Base-by-base conservation (phyloP, 2,113 vertebrate species). In the Gobio gobio region DNA sequence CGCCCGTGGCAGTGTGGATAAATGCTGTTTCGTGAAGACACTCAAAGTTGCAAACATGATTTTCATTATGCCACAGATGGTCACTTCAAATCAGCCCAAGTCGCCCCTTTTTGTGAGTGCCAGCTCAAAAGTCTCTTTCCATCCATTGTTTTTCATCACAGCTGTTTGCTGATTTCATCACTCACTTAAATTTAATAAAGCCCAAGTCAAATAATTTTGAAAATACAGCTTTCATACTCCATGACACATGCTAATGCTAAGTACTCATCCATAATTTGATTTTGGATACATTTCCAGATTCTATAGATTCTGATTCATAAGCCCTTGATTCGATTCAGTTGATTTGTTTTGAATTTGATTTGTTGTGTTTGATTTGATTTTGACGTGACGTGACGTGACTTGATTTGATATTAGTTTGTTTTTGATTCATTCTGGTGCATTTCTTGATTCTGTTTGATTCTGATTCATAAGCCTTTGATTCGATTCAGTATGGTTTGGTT, bases 11-110 rank as follows among this genome's bases (percentile, higher is more conserved):
- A 40, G 20, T 13, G 20, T 72, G 49, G 51, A 83, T 40, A 83
- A 83, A 54, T 24, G 20, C 81, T 51, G 22, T 33, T 82, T 82
- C 24, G 26, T 82, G 78, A 80, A 24, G 49, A 70, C 47, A 82
- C 45, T 66, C 6, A 10, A 82, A 70, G 59, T 70, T 29, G 29
- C 63, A 70, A 70, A 83, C 63, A 72, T n/a, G 66, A 18, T 58
- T 83, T 58, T 83, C 80, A 72, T 72, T 72, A 70, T 72, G 66
- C 29, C 81, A 83, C 81, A 73, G 81, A 83, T 83, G 81, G 81
- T 83, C 66, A 83, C 81, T 72, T 83, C 45, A 83, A 68, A 70
- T 70, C 47, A 70, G 64, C 26, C 24, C 56, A 18, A 80, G 58
- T 64, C 7, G 20, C 58, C 13, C 2, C 61, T 81, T 40, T 72